Percentiles rank a stretch among this genome's conserved stretches.
These are phyloP conservation scores for Cyanocitta stelleri DNA, from an alignment of 2,113 vertebrate species.

Conservation along the genomic window DNA sequence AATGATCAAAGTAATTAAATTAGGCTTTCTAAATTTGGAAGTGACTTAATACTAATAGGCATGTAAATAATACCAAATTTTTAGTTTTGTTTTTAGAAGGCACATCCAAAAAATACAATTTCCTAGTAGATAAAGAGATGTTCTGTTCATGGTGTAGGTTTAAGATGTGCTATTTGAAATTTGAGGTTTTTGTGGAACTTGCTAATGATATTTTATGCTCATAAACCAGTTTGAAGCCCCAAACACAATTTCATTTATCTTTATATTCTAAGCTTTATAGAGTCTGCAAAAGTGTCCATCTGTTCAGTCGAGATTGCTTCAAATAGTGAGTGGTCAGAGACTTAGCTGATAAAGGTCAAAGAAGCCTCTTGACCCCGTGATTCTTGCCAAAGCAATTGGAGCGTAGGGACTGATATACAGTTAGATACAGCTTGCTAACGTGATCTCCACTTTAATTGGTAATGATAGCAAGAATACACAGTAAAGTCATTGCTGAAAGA, in stretches of 20 bases:
- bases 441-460: conserved; percentile 74
- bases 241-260: conserved; percentile 75
- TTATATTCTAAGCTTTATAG: conserved; percentile 73
- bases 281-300: conserved; percentile 80
- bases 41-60: neutral
- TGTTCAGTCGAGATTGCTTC: conserved; percentile 83
- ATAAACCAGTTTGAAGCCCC: conserved; percentile 59
- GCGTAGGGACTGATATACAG: conserved; percentile 59
- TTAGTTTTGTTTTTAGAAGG: neutral
- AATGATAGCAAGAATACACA: conserved; percentile 72
- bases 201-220: conserved; percentile 60
- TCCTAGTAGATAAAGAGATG: neutral
- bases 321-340: conserved; percentile 73
- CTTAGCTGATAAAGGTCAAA: conserved; percentile 78
- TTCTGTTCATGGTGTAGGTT: neutral
- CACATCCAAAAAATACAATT: neutral
- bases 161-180: neutral
- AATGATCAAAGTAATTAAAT: neutral
- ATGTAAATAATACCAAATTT: neutral
- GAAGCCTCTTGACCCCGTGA: conserved; percentile 73
- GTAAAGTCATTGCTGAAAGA: conserved; percentile 72
- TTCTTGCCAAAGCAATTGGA: conserved; percentile 68
- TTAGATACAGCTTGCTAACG: conserved; percentile 68
- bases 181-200: conserved; percentile 1
- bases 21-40: neutral